Conservation (phyloP, 2,888 invertebrate genomes). For the Nysson spinosus region DNA sequence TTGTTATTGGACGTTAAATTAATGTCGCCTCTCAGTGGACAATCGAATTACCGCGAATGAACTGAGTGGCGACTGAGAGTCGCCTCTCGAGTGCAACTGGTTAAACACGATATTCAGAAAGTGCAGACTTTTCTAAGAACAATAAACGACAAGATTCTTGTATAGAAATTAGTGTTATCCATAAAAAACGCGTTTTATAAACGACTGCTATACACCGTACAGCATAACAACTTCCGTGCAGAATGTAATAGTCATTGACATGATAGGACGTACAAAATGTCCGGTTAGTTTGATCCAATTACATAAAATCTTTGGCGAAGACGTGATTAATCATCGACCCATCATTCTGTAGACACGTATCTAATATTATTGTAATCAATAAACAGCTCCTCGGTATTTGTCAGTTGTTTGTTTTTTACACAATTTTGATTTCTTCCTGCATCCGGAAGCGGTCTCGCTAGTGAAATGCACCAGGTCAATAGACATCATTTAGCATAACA, state of each 20-base stretch:
- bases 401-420: slow-evolving; percentile 58
- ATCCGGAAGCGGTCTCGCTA: slow-evolving; percentile 51
- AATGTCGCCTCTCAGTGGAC: no score
- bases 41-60: no score
- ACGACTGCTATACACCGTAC: slow-evolving; percentile 20
- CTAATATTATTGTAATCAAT: slow-evolving; percentile 64
- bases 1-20: no score
- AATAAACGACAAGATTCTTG: slow-evolving; percentile 20
- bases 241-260: slow-evolving; percentile 24
- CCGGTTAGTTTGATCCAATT: slow-evolving; percentile 59
- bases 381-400: slow-evolving; percentile 66
- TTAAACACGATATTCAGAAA: slow-evolving; percentile 19
- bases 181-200: slow-evolving; percentile 37
- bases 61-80: no score
- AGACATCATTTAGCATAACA: slow-evolving; percentile 40
- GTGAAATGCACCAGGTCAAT: slow-evolving; percentile 67
- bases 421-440: slow-evolving; percentile 68
- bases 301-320: slow-evolving; percentile 73
- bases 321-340: slow-evolving; percentile 64
- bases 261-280: slow-evolving; percentile 19
- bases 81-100: no score
- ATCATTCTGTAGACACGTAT: slow-evolving; percentile 62
- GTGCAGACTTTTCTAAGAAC: slow-evolving; percentile 10
- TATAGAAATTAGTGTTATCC: slow-evolving; percentile 31
- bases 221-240: slow-evolving; percentile 40